Base-by-base conservation (phyloP, 2,797 vertebrate species). In the Mus caroli region DNA sequence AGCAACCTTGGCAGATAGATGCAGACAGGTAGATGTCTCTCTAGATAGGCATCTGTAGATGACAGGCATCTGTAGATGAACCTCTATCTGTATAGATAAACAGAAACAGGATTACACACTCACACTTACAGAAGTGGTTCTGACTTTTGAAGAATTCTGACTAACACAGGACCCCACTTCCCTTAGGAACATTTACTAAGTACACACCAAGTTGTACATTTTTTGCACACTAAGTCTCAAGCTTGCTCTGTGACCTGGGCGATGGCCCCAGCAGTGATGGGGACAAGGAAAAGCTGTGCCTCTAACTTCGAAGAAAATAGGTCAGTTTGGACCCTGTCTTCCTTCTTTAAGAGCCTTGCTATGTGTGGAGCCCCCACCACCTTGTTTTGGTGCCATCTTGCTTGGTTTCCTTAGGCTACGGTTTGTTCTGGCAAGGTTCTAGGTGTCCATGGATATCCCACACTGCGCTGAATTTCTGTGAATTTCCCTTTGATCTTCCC, bases 301-400 rank as follows among this genome's bases (percentile, higher is more conserved):
- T 3, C 24, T 12, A 8, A 24, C 19, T 20, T 46, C 2, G 22
- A 78, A 58, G 73, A 43, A 56, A 37, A 37, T 0, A 8, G 14
- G 14, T 40, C 34, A 2, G 8, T 4, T 4, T 58, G 86, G 56
- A 89, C n/a, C 56, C 40, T 6, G 0, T 9, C 79, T 79, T 64
- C 37, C 54, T 76, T 37, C 54, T 20, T 37, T 6, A 10, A 22
- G 54, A 22, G 8, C 56, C 13, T 2, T 12, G 17, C 5, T 0
- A 0, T 13, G 28, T 0, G 0, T 34, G 85, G 31, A 40, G 2
- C 13, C 6, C 1, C 2, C 0, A 0, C 24, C 2, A 7, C 43
- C 37, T 26, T 12, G 14, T 22, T 46, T 54, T 24, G 14, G 12
- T 1, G 46, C 17, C 0, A 4, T 1, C 22, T 20, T 40, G 26